Evolutionary conservation across 2,113 vertebrate genomes (phyloP).

Genomic region (Malurus elegans): DNA sequence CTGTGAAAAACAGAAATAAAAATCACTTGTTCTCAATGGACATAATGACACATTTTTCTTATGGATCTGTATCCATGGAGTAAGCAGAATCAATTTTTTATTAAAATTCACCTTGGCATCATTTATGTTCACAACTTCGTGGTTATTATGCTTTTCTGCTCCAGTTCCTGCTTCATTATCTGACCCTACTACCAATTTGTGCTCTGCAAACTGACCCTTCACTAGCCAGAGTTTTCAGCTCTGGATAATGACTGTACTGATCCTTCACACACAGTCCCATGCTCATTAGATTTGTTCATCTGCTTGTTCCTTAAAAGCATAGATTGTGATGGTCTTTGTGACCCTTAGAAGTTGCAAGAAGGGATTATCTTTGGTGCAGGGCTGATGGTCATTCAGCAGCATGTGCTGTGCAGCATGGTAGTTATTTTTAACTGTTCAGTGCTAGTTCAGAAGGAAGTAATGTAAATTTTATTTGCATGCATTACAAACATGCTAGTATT

Average conservation of each 20-base stretch:
- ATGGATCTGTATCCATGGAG: not conserved
- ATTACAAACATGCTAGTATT: not conserved
- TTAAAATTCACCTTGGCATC: conserved; percentile 54
- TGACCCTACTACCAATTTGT: not conserved
- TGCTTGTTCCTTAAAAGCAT: not conserved
- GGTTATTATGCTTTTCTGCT: not conserved
- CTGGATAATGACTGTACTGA: not conserved
- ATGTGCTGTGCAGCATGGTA: not conserved
- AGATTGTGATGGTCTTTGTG: not conserved
- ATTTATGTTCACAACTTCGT: not conserved
- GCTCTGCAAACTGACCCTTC: not conserved
- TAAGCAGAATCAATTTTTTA: conserved; percentile 6
- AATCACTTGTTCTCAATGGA: not conserved
- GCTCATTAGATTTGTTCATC: not conserved
- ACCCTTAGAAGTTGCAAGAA: not conserved
- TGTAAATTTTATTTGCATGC: not conserved
- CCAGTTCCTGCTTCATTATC: not conserved
- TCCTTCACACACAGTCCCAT: not conserved
- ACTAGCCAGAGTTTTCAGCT: not conserved
- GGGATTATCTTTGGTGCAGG: not conserved
- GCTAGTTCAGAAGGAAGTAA: not conserved
- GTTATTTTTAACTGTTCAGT: not conserved
- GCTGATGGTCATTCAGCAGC: not conserved
- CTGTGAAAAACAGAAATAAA: not conserved
- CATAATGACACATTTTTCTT: not conserved